These are phyloP conservation scores for Cheilosia vernalis DNA, from an alignment of 2,888 invertebrate genomes.

Conservation along the genomic window DNA sequence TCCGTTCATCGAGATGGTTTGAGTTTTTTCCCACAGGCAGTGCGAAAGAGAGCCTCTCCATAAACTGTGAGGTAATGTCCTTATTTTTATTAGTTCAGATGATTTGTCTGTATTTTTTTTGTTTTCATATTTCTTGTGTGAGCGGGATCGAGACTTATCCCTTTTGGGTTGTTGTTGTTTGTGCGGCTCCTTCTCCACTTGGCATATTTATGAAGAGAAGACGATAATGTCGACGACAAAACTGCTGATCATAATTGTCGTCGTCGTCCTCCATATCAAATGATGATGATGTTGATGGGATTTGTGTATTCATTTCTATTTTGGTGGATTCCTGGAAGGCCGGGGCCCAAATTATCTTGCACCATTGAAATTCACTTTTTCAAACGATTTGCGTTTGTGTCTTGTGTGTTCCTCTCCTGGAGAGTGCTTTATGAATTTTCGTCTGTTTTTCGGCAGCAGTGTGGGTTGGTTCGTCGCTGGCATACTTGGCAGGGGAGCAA, in stretches of 20 bases:
- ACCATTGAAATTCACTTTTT: conserved; percentile 37
- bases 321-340: conserved; percentile 60
- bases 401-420: conserved; percentile 46
- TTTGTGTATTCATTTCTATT: conserved; percentile 49
- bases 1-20: conserved; percentile 10
- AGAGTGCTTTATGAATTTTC: conserved; percentile 64
- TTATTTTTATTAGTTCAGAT: conserved; percentile 50
- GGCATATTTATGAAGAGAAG: conserved; percentile 40
- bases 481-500: conserved; percentile 28
- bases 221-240: conserved; percentile 24
- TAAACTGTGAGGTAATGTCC: conserved; percentile 34
- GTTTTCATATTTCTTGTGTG: conserved; percentile 5
- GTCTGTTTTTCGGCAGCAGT: conserved; percentile 5
- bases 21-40: conserved; percentile 61
- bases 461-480: conserved; percentile 12
- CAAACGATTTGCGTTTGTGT: conserved; percentile 27
- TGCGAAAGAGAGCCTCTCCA: conserved; percentile 47
- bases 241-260: conserved; percentile 12
- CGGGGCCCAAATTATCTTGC: conserved; percentile 18
- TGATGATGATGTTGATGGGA: conserved; percentile 22
- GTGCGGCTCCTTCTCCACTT: conserved; percentile 40
- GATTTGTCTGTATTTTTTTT: conserved; percentile 36
- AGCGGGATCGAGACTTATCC: background rate
- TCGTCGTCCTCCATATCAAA: background rate
- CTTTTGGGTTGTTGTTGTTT: conserved; percentile 26